phyloP scores from a whole-genome alignment of 2,888 invertebrate species.

The Leucoptera coffeella region DNA sequence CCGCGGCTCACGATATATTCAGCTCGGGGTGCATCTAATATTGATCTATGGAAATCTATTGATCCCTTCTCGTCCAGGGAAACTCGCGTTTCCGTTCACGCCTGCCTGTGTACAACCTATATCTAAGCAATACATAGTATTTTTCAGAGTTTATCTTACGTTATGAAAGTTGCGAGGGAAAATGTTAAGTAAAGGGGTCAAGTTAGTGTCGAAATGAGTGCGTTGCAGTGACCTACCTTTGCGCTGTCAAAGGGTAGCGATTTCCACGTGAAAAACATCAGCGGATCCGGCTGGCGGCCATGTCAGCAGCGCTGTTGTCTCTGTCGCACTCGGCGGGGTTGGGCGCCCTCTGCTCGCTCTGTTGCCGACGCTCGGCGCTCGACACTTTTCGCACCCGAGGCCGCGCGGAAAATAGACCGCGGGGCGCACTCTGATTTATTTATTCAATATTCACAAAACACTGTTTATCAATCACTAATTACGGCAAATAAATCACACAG shows the following conservation, averaged over 20 bases:
- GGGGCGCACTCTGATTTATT: slow-evolving; percentile 32
- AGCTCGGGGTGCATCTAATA: slow-evolving; percentile 55
- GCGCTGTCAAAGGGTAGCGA: slow-evolving; percentile 49
- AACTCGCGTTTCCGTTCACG: too few species aligned
- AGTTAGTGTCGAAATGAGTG: too few species aligned
- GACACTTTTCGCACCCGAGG: slow-evolving; percentile 51
- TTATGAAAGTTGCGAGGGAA: too few species aligned
- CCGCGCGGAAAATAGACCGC: slow-evolving; percentile 50
- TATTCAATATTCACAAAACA: slow-evolving; percentile 15
- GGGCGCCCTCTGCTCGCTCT: slow-evolving; percentile 38
- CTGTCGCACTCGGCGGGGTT: slow-evolving; percentile 37
- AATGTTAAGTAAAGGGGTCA: too few species aligned
- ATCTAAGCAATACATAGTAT: too few species aligned
- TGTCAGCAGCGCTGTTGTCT: slow-evolving; percentile 46
- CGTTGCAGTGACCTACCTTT: too few species aligned
- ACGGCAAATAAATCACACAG: too few species aligned
- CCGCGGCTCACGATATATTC: slow-evolving; percentile 46
- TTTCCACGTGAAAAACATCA: slow-evolving; percentile 53
- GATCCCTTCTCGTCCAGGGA: slow-evolving; percentile 44
- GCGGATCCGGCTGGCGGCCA: slow-evolving; percentile 50
- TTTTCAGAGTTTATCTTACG: too few species aligned
- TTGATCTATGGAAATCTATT: slow-evolving; percentile 60
- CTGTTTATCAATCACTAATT: too few species aligned
- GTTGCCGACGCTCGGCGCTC: slow-evolving; percentile 37
- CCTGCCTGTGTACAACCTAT: too few species aligned